Base-by-base conservation (phyloP, 2,888 invertebrate species). In the Dynastes hyllus region DNA sequence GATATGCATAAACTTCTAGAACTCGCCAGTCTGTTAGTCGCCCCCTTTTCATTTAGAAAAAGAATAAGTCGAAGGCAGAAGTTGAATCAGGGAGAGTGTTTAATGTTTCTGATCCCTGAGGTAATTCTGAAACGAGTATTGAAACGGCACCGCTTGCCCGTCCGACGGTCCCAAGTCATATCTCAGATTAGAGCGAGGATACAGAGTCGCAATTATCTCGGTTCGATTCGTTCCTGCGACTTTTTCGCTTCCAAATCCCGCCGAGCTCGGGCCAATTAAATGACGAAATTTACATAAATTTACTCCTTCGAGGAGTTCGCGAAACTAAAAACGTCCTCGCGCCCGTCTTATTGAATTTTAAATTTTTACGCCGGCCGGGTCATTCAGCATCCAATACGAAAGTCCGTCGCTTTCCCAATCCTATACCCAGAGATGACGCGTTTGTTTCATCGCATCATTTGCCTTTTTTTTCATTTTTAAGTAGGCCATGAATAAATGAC, bases 261-360 rank as follows among this genome's bases (percentile, higher is more conserved):
- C 51, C 53, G 76, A 55, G 40, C 66, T 76, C 76, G 76, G 67
- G 58, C 67, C 76, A 76, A 76, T 76, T 76, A 76, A 67, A 67
- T 58, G 76, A 67, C 53, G 37, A 67, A 76, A 76, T 76, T 55
- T 76, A 55, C 76, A 76, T 76, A 67, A 76, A 76, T 66, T 76
- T 73, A 58, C 58, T 73, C 73, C 73, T 58, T 22, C 73, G 61
- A 58, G 32, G 32, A 37, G 32, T 37, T 5, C 32, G 32, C 32
- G 32, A 58, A 58, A 73, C 73, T 73, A 58, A 58, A 40, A 73
- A 73, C 73, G 58, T 40, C 58, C 58, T 40, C 40, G 73, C 40
- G 58, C 37, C 58, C 61, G 22, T 73, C 58, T 73, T 73, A 73
- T 73, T 73, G 73, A 73, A 73, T 73, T 73, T 73, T 73, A 73